A percentile compares a stretch with the other conserved stretches of the same genome.
Evolutionary conservation across 2,888 invertebrate species (phyloP).

Genomic region (Craniophora ligustri): DNA sequence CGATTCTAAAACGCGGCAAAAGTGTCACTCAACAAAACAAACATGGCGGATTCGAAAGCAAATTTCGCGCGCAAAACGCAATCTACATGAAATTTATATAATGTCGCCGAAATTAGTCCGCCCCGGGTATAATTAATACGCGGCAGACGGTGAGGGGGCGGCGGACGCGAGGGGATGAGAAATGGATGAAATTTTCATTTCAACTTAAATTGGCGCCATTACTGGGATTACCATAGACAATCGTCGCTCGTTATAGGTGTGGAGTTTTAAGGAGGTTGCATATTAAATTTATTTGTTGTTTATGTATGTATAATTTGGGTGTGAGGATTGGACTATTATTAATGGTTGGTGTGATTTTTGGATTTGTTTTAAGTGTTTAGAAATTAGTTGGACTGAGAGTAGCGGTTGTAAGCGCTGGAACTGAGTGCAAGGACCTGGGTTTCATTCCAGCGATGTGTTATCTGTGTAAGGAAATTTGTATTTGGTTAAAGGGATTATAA

Average conservation of each 20-base stretch:
- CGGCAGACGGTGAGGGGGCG: slow-evolving; percentile 44
- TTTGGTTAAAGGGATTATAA: too few relatives aligned
- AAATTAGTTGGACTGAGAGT: too few relatives aligned
- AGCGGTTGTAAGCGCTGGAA: too few relatives aligned
- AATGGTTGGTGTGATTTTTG: too few relatives aligned
- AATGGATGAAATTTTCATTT: slow-evolving; percentile 60
- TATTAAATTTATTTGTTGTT: slow-evolving; percentile 24
- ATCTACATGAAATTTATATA: slow-evolving; percentile 69
- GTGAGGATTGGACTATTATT: too few relatives aligned
- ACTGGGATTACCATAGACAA: slow-evolving; percentile 53
- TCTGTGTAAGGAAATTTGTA: too few relatives aligned
- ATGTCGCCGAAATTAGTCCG: slow-evolving; percentile 67
- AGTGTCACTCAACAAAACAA: slow-evolving; percentile 13
- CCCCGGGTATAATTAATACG: slow-evolving; percentile 58
- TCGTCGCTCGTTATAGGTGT: slow-evolving; percentile 47
- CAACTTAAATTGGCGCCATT: slow-evolving; percentile 55
- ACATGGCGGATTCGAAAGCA: slow-evolving; percentile 41
- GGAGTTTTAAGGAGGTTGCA: slow-evolving; percentile 41
- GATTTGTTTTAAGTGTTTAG: too few relatives aligned
- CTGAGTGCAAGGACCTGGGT: too few relatives aligned
- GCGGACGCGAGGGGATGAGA: slow-evolving; percentile 32
- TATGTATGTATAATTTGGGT: slow-evolving; percentile 22
- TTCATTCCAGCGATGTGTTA: too few relatives aligned
- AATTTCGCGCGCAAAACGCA: slow-evolving; percentile 67
- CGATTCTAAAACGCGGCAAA: neutral